Evolutionary conservation across 2,888 invertebrate genomes (phyloP), one percentile per base, ranked within the genome.

Genomic region (Petrolisthes cinctipes): DNA sequence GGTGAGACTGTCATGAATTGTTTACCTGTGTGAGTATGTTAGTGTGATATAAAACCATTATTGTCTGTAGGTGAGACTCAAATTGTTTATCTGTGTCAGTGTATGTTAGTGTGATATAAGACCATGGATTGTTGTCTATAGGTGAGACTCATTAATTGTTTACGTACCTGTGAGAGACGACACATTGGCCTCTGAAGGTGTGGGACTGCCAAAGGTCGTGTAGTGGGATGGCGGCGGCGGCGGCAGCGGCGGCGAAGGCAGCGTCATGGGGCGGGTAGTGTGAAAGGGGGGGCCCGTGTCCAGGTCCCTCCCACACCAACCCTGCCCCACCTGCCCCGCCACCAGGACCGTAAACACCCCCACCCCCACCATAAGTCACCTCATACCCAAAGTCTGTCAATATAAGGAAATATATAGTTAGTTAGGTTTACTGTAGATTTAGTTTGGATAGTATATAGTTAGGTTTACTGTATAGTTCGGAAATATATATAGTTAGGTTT

Each of bases 141-240:
- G 14, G 76, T 76, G 76, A 20, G 76, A 20, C 20, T 76, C 20
- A 20, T n/a, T 76, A 23, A 20, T n/a, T 76, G 23, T 76, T n/a
- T 11, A 80, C 73, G 14, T 20, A 90, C 90, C 90, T 89, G 75
- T 90, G 90, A 17, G 85, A 83, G 73, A 90, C 82, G 23, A 90
- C 90, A 51, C 90, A 90, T 83, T 89, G 90, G 4, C 90, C 87
- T 61, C 90, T 68, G 88, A 90, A 90, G 82, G 90, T 80, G 75
- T 90, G 87, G 14, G 89, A 82, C 66, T 85, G 86, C 90, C 90
- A 90, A n/a, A 90, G 89, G 86, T 90, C 90, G 78, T 90, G 90
- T 17, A 90, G 89, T 0, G 90, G 90, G 51, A 90, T 82, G 68
- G 90, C 83, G 4, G 85, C 88, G 37, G 90, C 86, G 37, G 89